phyloP scores from a whole-genome alignment of 2,113 vertebrate species.

The Neopipo cinnamomea region DNA sequence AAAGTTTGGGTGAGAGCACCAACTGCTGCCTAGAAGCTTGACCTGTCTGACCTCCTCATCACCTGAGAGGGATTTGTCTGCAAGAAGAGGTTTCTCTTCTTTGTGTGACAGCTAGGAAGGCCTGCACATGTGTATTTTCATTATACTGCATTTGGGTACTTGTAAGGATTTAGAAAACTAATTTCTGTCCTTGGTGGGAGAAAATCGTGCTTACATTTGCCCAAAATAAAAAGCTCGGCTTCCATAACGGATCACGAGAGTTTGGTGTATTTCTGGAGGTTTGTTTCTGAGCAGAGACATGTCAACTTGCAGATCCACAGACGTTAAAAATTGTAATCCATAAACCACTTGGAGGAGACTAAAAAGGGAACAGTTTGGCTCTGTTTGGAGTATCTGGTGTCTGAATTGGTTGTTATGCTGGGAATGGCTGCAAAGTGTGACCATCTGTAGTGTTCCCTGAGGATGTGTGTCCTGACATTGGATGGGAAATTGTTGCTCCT shows the following conservation, averaged over 20 bases:
- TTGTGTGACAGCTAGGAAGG: neutral
- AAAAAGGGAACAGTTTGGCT: neutral
- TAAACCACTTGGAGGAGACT: neutral
- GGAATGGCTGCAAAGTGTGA: neutral
- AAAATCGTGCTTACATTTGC: neutral
- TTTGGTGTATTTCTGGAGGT: neutral
- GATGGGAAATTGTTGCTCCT: neutral
- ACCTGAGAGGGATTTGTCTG: neutral
- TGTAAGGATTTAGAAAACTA: neutral
- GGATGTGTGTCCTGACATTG: neutral
- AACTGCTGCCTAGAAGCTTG: neutral
- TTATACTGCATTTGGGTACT: neutral
- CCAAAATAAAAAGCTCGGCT: neutral
- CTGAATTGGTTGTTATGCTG: neutral
- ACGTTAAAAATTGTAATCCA: neutral
- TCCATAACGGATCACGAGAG: neutral
- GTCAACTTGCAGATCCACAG: neutral
- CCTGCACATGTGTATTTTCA: neutral
- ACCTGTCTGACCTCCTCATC: neutral
- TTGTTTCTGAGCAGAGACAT: neutral
- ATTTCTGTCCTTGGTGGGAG: neutral
- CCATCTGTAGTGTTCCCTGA: neutral
- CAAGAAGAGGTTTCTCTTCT: neutral
- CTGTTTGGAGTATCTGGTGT: neutral
- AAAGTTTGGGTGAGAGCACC: neutral